Evolutionary conservation across 2,888 invertebrate genomes (phyloP).

Genomic region (Melinopterus prodromus): DNA sequence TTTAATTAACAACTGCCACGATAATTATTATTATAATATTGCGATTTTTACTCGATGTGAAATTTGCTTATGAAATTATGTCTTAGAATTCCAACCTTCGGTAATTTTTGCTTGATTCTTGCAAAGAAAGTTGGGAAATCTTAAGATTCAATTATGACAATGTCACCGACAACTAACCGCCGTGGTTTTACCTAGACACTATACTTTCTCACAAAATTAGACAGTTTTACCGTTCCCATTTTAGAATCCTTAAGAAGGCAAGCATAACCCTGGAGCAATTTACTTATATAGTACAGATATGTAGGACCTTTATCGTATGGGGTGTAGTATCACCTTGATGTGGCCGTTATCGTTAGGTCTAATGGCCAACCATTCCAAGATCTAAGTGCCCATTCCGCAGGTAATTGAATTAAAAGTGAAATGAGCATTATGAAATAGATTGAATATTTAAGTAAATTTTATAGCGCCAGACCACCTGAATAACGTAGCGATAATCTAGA

Average conservation of each 20-base stretch:
- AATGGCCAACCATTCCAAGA: neutral
- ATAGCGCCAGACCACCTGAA: neutral
- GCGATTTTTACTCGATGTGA: too few species aligned
- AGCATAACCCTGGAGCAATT: neutral
- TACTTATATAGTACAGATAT: neutral
- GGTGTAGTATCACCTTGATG: neutral
- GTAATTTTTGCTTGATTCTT: too few species aligned
- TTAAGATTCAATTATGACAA: too few species aligned
- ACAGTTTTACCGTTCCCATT: too few species aligned
- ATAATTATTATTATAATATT: too few species aligned
- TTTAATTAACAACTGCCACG: too few species aligned
- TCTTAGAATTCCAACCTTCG: too few species aligned
- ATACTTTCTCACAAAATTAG: too few species aligned
- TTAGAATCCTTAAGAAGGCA: neutral
- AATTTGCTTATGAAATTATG: too few species aligned
- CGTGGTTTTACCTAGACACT: too few species aligned
- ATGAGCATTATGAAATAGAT: neutral
- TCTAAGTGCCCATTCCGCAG: neutral
- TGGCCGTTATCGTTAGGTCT: neutral
- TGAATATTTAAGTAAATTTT: constrained; percentile 4
- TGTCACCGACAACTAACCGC: too few species aligned
- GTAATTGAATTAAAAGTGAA: constrained; percentile 4
- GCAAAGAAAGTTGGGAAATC: too few species aligned
- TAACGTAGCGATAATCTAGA: neutral
- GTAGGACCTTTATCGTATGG: neutral